Base-by-base conservation (phyloP, 1,140 invertebrate genomes). In the Neoseiulus cucumeris region DNA sequence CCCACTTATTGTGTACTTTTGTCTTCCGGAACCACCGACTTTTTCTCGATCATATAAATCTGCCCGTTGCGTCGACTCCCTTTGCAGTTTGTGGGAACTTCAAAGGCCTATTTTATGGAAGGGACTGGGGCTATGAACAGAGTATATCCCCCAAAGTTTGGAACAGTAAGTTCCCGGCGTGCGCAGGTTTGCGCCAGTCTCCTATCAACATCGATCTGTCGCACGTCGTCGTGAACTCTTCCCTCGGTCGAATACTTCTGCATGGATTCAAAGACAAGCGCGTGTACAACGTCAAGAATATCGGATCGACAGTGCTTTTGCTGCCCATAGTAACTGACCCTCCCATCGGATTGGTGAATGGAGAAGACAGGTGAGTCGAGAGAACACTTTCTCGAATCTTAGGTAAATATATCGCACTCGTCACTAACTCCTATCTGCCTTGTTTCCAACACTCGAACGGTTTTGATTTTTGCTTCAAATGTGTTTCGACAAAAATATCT, bases 171-270 rank as follows among this genome's bases (percentile, higher is more conserved):
- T 59, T 59, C 9, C 25, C 25, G 4, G 22, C 25, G 12, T 59
- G 51, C 51, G 51, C 51, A 6, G 51, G 51, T 14, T 14, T 6
- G 22, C 51, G 51, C 12, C 51, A 59, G 9, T 59, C 51, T 6
- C 51, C 51, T n/a, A 59, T 59, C 33, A 59, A 59, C 33, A 59
- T 59, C 9, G 51, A 59, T 14, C 6, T 59, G 22, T 59, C 51
- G 51, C 22, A 59, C 14, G 51, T 59, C 4, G 51, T 59, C 14
- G 51, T 59, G 51, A 59, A 59, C 22, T 59, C 51, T 17, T 59
- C 51, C 17, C 51, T 59, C 6, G 51, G 51, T 5, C 51, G 51
- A 14, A 59, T 59, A 29, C 51, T 59, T 33, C 51, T 59, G 9
- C 51, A 59, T 25, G 51, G 51, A 6, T 59, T 59, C 22, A 59